Evolutionary conservation across 2,797 vertebrate genomes (phyloP), one percentile per base, ranked within the genome.

Genomic region (Sardinella longiceps): DNA sequence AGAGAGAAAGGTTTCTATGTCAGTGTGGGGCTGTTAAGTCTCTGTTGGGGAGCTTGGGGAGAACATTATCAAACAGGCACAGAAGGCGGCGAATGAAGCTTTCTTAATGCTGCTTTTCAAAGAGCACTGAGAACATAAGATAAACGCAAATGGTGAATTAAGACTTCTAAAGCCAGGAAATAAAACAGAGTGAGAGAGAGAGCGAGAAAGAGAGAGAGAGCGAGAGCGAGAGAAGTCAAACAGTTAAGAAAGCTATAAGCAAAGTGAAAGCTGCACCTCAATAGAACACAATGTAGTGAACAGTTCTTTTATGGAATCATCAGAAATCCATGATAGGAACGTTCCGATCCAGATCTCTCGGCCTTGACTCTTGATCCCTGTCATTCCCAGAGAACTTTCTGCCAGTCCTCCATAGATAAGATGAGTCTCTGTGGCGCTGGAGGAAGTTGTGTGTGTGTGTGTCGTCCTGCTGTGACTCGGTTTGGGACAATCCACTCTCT

Each of bases 81-180:
- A 88, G 92, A 92, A 89, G 66, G 83, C 90, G 93, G 91, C 92
- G 90, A 93, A 88, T 91, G 86, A 87, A 92, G 91, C 89, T 91
- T 93, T 81, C 43, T 93, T 92, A 92, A 93, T 87, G 90, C 88
- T 90, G 84, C 80, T 86, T 91, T 88, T 89, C 89, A 89, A 86
- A 90, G 89, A 88, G 90, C 90, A 90, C 93, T 94, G 91, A 87
- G 91, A 89, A 92, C 92, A 92, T 90, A 92, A 92, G 93, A 94
- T 93, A 93, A 94, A 93, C 85, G 90, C 87, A 90, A 86, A 91
- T 91, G 88, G 83, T 90, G 90, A 92, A 90, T 93, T 74, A 74
- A 74, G 66, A 37, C 66, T 74, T 74, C 66, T 30, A 14, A 58
- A 81, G 39, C n/a, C 14, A 28, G 45, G n/a, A 20, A 84, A 39